Percentiles rank a stretch among this genome's conserved stretches.
phyloP scores from a whole-genome alignment of 1,140 invertebrate species.

The Globodera rostochiensis region DNA sequence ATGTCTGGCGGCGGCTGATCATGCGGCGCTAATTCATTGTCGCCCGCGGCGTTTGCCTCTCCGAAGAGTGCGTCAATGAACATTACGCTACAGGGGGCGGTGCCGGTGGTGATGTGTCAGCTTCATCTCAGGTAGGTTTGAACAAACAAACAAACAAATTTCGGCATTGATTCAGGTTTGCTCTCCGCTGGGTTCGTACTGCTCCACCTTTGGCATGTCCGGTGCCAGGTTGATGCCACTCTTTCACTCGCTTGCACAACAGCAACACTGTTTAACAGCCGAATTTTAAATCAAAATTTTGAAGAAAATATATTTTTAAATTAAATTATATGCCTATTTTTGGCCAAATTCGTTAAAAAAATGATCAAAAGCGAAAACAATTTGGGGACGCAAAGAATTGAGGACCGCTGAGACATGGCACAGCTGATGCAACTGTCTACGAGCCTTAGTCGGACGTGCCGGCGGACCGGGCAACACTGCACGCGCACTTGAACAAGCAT shows the following conservation, averaged over 20 bases:
- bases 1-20: too few species aligned
- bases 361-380: too few species aligned
- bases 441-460: background rate
- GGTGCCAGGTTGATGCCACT: too few species aligned
- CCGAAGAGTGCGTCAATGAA: conserved; percentile 13
- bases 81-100: background rate
- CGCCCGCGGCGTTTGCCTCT: conserved; percentile 33
- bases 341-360: too few species aligned
- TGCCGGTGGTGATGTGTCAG: background rate
- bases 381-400: conserved; percentile 24
- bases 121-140: background rate
- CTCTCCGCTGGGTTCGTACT: background rate
- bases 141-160: too few species aligned
- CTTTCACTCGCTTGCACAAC: too few species aligned
- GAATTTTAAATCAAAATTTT: too few species aligned
- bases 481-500: background rate
- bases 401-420: conserved; percentile 26
- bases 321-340: too few species aligned
- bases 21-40: conserved; percentile 8
- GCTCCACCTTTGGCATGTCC: background rate
- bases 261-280: too few species aligned
- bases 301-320: too few species aligned
- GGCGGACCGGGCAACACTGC: background rate
- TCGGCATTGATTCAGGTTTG: too few species aligned
- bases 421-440: conserved; percentile 13